Base-by-base conservation (phyloP, 2,797 vertebrate genomes). In the Sitta carolinensis region DNA sequence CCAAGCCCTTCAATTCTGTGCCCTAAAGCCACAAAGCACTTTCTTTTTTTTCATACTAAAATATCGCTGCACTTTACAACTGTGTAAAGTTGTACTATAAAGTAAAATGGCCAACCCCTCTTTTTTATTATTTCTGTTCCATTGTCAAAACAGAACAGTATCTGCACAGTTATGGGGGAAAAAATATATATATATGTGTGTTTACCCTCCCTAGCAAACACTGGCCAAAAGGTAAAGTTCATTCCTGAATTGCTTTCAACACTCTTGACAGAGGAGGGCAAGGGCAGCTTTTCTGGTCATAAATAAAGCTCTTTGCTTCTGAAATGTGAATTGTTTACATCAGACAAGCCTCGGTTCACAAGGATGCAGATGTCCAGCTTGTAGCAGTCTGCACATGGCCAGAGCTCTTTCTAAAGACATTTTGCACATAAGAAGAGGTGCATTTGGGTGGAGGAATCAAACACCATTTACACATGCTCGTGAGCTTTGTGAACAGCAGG, bases 311-410 rank as follows among this genome's bases (percentile, higher is more conserved):
- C 69, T 86, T 38, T 76, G 34, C 91, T 90, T 93, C 92, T 91
- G 92, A 92, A 93, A 95, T 82, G 50, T 76, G 92, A 95, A 58
- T 79, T 91, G 88, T 92, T 96, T 89, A 94, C 59, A 94, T 77
- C 85, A 91, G 79, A 68, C 32, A 88, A 88, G 85, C 38, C 69
- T 78, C 47, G 67, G 74, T 84, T 93, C 90, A 76, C 48, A 57
- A 67, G 79, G 55, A 69, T 68, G 58, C 83, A 80, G 74, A 90
- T 84, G 54, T 76, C 67, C 72, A 79, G 88, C 70, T 84, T 89
- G 70, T 73, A 96, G 84, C 52, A 75, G 77, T 11, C 67, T 57
- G 38, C 80, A 90, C 40, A 63, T 29, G 77, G 77, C 48, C 59
- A 36, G 54, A 70, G 66, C 43, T 69, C 77, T 51, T 89, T 68